Percentiles rank a stretch among this genome's conserved stretches.
phyloP scores from a whole-genome alignment of 1,140 invertebrate species.

The Bacillus rossius region DNA sequence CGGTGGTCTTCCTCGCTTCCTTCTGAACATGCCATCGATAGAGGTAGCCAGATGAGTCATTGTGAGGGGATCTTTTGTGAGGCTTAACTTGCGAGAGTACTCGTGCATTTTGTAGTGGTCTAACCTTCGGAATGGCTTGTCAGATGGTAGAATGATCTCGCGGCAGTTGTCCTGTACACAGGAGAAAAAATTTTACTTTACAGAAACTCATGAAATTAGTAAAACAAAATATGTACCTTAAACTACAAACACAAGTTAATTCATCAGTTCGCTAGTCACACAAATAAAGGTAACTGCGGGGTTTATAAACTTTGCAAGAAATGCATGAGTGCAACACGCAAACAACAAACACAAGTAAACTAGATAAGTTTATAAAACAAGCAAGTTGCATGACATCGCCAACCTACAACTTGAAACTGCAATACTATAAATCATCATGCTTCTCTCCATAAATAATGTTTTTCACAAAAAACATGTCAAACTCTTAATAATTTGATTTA shows the following conservation, averaged over 20 bases:
- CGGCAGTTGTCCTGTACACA: slow-evolving; percentile 72
- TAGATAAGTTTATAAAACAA: no score
- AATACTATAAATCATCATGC: no score
- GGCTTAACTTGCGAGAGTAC: slow-evolving; percentile 49
- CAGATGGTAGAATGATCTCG: slow-evolving; percentile 73
- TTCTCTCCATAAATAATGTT: no score
- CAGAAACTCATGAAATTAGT: background rate
- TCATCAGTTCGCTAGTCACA: background rate
- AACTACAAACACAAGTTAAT: background rate
- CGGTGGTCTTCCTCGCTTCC: slow-evolving; percentile 84
- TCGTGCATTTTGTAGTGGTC: slow-evolving; percentile 89
- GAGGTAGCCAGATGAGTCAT: slow-evolving; percentile 64
- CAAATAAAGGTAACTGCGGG: no score
- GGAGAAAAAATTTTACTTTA: no score
- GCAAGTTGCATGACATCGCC: no score
- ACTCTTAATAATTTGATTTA: no score
- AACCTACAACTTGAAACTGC: no score
- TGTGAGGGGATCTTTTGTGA: slow-evolving; percentile 48
- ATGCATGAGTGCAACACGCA: no score
- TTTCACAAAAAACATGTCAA: no score
- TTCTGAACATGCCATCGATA: slow-evolving; percentile 81
- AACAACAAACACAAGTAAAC: no score
- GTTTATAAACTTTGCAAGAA: no score
- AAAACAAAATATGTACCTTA: background rate
- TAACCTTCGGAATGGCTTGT: slow-evolving; percentile 77